These are phyloP conservation scores for Oreotragus oreotragus DNA, from an alignment of 2,113 vertebrate genomes.

Conservation along the genomic window DNA sequence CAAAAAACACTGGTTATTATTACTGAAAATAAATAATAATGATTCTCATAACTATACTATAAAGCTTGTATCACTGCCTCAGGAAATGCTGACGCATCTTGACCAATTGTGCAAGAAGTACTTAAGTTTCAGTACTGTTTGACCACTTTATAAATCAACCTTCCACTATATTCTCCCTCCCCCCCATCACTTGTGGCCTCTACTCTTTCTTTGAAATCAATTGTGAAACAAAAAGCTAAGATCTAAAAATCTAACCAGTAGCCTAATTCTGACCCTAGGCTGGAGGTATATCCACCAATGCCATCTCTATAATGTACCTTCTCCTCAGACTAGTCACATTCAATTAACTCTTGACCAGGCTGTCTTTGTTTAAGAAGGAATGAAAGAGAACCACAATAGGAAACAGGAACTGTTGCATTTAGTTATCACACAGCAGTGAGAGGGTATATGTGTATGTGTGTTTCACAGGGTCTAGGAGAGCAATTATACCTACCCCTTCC, in stretches of 20 bases:
- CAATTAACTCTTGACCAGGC: background rate
- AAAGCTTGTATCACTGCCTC: background rate
- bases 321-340: background rate
- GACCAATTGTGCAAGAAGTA: slow-evolving; percentile 33
- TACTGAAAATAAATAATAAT: background rate
- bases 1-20: background rate
- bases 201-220: background rate
- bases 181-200: background rate
- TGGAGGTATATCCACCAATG: background rate
- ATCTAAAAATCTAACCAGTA: background rate
- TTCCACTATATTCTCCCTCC: background rate
- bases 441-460: background rate
- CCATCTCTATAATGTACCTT: background rate
- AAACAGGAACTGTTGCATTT: background rate
- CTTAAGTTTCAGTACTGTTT: background rate
- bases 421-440: background rate
- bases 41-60: background rate
- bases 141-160: slow-evolving; percentile 30
- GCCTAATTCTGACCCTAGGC: background rate
- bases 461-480: background rate
- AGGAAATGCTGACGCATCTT: slow-evolving; percentile 1
- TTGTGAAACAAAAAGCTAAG: background rate
- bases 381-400: background rate
- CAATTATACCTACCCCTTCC: background rate
- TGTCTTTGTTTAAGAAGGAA: background rate